Evolutionary conservation across 2,113 vertebrate genomes (phyloP).

Genomic region (Hystrix brachyura): DNA sequence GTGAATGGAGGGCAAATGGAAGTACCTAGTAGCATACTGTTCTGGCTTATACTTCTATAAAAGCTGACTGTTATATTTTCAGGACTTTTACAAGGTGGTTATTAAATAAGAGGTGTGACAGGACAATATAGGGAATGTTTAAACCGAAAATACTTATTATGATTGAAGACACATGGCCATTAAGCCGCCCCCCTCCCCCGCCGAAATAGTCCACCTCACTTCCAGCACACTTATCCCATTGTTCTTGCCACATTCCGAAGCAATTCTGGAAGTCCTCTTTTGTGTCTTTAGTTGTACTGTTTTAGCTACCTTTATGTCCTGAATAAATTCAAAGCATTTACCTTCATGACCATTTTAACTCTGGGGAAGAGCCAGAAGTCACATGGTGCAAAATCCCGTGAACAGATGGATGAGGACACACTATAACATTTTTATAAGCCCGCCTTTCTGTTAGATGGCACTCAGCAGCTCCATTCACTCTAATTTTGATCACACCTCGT

Average conservation of each 20-base stretch:
- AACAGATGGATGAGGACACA: neutral
- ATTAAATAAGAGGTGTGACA: neutral
- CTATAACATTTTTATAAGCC: neutral
- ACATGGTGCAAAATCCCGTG: neutral
- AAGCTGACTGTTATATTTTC: neutral
- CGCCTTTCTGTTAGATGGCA: neutral
- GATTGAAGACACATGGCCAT: neutral
- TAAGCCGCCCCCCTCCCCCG: neutral
- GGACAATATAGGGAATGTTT: neutral
- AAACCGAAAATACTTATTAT: neutral
- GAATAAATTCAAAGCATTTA: neutral
- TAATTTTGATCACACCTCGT: neutral
- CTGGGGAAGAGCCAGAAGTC: neutral
- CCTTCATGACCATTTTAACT: neutral
- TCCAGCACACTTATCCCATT: neutral
- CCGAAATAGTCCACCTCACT: neutral
- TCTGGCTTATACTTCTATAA: neutral
- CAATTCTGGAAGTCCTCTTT: neutral
- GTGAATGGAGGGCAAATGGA: neutral
- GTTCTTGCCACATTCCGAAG: neutral
- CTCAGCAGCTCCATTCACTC: neutral
- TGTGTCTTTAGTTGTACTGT: neutral
- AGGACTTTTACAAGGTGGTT: neutral
- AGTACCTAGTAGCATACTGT: too few species aligned
- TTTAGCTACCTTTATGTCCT: neutral